phyloP scores from a whole-genome alignment of 2,888 invertebrate species.

The Hedychridium roseum region DNA sequence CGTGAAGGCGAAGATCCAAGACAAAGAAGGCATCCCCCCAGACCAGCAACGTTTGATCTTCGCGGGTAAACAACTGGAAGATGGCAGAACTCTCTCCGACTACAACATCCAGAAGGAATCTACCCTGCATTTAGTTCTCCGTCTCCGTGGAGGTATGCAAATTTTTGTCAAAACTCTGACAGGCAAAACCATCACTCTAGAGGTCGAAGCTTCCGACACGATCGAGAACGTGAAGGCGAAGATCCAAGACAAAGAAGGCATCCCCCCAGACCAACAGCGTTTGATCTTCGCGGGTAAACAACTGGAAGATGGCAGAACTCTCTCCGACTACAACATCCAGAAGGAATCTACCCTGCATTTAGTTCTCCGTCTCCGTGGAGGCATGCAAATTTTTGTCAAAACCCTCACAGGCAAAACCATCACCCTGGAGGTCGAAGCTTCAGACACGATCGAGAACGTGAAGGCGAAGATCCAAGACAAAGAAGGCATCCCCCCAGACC shows the following conservation, averaged over 20 bases:
- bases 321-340: constrained; percentile 42
- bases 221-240: constrained; percentile 31
- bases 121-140: constrained; percentile 5
- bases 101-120: constrained; percentile 20
- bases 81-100: constrained; percentile 22
- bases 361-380: constrained; percentile 70
- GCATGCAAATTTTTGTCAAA: constrained; percentile 74
- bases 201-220: constrained; percentile 29
- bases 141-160: constrained; percentile 13
- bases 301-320: constrained; percentile 31
- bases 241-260: constrained; percentile 36
- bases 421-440: constrained; percentile 69
- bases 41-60: constrained; percentile 19
- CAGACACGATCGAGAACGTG: constrained; percentile 71
- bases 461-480: constrained; percentile 68
- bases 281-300: constrained; percentile 38
- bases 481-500: constrained; percentile 36
- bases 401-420: constrained; percentile 70
- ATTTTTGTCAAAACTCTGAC: constrained; percentile 14
- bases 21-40: constrained; percentile 16
- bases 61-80: constrained; percentile 25
- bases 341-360: constrained; percentile 68
- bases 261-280: constrained; percentile 34
- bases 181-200: constrained; percentile 13
- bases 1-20: constrained; percentile 13